Evolutionary conservation across 2,797 vertebrate genomes (phyloP).

Genomic region (Acipenser transmontanus): DNA sequence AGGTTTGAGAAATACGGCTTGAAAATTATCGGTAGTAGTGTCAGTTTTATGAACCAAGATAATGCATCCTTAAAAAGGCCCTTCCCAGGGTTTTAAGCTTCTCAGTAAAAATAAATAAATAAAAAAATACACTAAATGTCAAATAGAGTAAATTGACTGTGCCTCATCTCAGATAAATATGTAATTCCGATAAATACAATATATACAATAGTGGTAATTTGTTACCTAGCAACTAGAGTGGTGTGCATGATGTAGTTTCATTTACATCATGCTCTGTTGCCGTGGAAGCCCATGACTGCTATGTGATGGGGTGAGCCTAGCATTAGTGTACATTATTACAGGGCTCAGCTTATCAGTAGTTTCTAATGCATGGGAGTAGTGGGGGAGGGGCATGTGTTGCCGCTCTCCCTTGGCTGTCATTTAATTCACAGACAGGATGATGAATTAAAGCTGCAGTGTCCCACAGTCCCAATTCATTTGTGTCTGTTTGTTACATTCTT

Average conservation of each 20-base stretch:
- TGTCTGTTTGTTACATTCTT: no score
- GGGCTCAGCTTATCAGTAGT: conserved; percentile 10
- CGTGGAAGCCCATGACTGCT: background rate
- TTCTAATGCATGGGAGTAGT: conserved; percentile 11
- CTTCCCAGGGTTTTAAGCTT: background rate
- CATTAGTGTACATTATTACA: background rate
- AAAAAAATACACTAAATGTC: background rate
- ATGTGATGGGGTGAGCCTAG: background rate
- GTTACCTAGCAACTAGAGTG: conserved; percentile 62
- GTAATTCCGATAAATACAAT: no score
- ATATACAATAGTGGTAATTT: conserved; percentile 52
- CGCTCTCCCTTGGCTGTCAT: no score
- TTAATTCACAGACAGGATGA: no score
- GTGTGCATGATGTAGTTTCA: conserved; percentile 26
- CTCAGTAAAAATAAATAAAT: background rate
- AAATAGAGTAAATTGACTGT: background rate
- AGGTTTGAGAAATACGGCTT: background rate
- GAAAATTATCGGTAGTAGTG: background rate
- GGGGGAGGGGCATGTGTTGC: background rate
- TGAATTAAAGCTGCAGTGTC: no score
- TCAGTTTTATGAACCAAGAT: background rate
- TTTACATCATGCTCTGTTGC: background rate
- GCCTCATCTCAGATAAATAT: background rate
- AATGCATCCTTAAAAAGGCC: background rate
- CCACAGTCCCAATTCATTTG: no score